Percentiles rank a stretch among this genome's conserved stretches.
Conservation (phyloP, 2,888 invertebrate genomes). For the Acanthacorydalis orientalis region DNA sequence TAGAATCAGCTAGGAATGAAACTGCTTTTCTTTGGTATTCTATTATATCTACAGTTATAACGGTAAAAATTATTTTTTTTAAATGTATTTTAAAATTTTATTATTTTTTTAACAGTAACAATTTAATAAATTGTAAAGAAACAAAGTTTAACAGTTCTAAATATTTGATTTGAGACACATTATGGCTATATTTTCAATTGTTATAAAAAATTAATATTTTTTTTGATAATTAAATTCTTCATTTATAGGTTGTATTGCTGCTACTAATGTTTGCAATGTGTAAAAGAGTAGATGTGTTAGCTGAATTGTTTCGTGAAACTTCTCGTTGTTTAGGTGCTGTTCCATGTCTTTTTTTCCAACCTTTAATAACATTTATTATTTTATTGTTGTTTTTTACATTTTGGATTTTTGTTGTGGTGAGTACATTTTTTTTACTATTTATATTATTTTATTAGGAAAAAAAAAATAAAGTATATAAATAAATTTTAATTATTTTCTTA, state of each 20-base stretch:
- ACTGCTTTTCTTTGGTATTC: conserved; percentile 70
- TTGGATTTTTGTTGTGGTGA: conserved; percentile 75
- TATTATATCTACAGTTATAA: conserved; percentile 72
- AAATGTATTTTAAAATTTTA: conserved; percentile 8
- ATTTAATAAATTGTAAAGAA: too few species aligned
- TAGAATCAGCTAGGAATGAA: conserved; percentile 74
- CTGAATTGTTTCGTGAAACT: conserved; percentile 77
- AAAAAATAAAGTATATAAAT: too few species aligned
- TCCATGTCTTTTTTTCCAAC: conserved; percentile 73
- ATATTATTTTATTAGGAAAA: not conserved
- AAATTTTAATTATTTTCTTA: too few species aligned
- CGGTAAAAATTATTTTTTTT: conserved; percentile 38
- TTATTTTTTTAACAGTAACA: too few species aligned
- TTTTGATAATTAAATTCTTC: not conserved
- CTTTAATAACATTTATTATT: conserved; percentile 63
- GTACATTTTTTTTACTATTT: conserved; percentile 16
- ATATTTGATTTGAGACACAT: too few species aligned
- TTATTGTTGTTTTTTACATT: conserved; percentile 64
- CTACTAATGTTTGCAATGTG: conserved; percentile 60
- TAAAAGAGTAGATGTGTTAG: conserved; percentile 64
- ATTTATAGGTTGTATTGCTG: conserved; percentile 48
- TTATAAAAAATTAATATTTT: not conserved
- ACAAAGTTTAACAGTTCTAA: too few species aligned
- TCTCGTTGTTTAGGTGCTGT: conserved; percentile 72
- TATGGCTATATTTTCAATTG: not conserved